A percentile compares a stretch with the other conserved stretches of the same genome.
phyloP scores from a whole-genome alignment of 2,888 invertebrate genomes.

The Kryphioiulus occultus region DNA sequence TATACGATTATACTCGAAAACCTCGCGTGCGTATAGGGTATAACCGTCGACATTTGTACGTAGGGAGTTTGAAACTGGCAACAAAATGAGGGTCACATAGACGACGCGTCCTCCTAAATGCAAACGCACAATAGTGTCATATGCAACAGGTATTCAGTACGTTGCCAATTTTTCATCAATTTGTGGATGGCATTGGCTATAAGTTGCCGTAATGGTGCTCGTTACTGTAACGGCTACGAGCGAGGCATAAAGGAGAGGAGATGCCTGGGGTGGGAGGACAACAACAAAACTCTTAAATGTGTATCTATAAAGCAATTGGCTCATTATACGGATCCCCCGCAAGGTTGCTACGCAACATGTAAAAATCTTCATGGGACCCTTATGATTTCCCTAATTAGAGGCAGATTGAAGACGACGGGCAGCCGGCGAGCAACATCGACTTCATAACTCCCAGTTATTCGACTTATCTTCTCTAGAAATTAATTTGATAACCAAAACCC shows the following conservation, averaged over 20 bases:
- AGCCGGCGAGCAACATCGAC: neutral
- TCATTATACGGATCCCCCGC: constrained; percentile 34
- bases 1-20: no score
- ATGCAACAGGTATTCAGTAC: constrained; percentile 24
- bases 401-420: constrained; percentile 29
- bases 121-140: constrained; percentile 32
- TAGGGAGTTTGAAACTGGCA: no score
- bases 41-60: no score
- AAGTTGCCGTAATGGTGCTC: constrained; percentile 11
- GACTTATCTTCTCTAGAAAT: constrained; percentile 1
- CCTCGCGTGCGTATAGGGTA: no score
- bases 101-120: neutral
- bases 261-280: constrained; percentile 18
- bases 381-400: constrained; percentile 40
- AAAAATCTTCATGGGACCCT: constrained; percentile 40
- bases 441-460: neutral
- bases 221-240: constrained; percentile 21
- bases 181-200: neutral
- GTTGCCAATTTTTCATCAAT: constrained; percentile 6
- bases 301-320: constrained; percentile 27
- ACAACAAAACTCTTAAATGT: constrained; percentile 40
- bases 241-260: constrained; percentile 9
- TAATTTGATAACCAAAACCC: constrained; percentile 32
- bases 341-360: constrained; percentile 40
- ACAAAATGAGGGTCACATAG: neutral